Conservation (phyloP, 1,140 invertebrate genomes). For the Metaphire vulgaris region DNA sequence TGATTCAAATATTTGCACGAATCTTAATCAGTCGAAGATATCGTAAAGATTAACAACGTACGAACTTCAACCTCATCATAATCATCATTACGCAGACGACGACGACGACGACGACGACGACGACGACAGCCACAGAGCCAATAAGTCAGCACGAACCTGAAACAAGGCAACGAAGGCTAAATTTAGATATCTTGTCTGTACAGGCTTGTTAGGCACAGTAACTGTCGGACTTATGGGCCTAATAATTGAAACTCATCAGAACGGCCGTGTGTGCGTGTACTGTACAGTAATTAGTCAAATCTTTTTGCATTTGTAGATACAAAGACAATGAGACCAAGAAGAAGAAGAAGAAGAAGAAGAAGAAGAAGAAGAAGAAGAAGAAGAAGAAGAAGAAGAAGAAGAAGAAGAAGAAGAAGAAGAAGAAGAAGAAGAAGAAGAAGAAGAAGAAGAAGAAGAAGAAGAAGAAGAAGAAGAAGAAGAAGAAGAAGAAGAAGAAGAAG, state of each 20-base stretch:
- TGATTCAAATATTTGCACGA: too few relatives aligned
- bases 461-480: not conserved
- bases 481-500: not conserved
- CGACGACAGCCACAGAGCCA: too few relatives aligned
- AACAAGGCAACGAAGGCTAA: too few relatives aligned
- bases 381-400: not conserved
- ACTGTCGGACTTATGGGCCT: not conserved
- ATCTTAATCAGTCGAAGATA: too few relatives aligned
- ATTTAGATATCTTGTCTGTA: not conserved
- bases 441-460: not conserved
- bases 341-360: not conserved
- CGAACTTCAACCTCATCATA: too few relatives aligned
- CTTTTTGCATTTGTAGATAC: not conserved
- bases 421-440: not conserved
- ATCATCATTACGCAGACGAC: too few relatives aligned
- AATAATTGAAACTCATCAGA: not conserved
- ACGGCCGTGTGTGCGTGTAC: too few relatives aligned
- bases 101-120: too few relatives aligned
- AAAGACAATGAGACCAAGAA: too few relatives aligned
- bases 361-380: not conserved
- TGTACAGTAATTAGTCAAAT: too few relatives aligned
- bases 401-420: not conserved
- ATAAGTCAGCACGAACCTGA: too few relatives aligned
- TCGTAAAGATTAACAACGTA: too few relatives aligned
- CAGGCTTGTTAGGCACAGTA: not conserved